Conservation (phyloP, 1,140 invertebrate species). For the Drosophila melanogaster region DNA sequence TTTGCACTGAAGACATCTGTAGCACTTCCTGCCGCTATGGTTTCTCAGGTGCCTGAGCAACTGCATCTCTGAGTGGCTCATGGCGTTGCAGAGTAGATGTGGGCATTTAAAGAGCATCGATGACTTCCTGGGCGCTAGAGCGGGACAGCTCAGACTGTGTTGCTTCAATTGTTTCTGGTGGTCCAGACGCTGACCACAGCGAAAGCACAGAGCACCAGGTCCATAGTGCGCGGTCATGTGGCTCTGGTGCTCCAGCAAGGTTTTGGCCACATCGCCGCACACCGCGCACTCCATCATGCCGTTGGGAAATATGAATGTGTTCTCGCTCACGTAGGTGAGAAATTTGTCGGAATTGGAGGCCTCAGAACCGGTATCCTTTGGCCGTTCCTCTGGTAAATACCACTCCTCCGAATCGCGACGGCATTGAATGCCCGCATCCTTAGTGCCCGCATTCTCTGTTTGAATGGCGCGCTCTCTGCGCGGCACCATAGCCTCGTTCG, state of each 20-base stretch:
- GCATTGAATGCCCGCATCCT: conserved; percentile 42
- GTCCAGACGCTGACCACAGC: conserved; percentile 42
- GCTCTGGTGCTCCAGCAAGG: conserved; percentile 24
- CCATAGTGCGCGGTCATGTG: conserved; percentile 60
- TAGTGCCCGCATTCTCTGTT: conserved; percentile 6
- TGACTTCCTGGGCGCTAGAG: background rate
- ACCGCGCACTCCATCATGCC: conserved; percentile 59
- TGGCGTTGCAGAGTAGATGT: conserved; percentile 39
- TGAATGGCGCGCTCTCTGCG: conserved; percentile 26
- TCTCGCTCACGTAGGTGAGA: conserved; percentile 34
- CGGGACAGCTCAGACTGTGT: conserved; percentile 42
- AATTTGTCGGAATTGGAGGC: conserved; percentile 15
- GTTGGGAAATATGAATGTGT: conserved; percentile 54
- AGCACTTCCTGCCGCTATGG: conserved; percentile 18
- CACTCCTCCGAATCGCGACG: conserved; percentile 14
- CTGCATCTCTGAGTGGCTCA: conserved; percentile 26
- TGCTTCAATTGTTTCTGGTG: conserved; percentile 17
- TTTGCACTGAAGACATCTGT: conserved; percentile 45
- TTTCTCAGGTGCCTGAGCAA: conserved; percentile 37
- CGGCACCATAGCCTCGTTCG: background rate
- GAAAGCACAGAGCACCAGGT: conserved; percentile 39
- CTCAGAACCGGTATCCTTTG: background rate
- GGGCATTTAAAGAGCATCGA: conserved; percentile 52
- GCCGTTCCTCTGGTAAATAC: conserved; percentile 1
- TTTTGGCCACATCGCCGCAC: conserved; percentile 59